A percentile compares a stretch with the other conserved stretches of the same genome.
Conservation (phyloP, 2,888 invertebrate species). For the Microplitis manilae region DNA sequence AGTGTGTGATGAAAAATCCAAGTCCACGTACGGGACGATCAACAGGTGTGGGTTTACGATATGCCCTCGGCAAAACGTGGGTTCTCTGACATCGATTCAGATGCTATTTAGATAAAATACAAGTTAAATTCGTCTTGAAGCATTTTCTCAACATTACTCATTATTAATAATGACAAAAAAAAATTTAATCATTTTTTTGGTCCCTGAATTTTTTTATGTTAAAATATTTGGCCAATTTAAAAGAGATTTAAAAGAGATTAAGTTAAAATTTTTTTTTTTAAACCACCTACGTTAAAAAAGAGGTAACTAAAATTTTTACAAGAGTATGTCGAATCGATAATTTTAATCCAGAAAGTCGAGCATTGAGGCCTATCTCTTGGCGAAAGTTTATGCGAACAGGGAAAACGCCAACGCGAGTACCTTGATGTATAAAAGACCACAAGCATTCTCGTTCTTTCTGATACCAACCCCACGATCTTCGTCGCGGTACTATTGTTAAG, state of each 20-base stretch:
- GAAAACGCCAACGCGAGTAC: conserved; percentile 61
- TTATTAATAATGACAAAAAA: background rate
- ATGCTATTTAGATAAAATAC: conserved; percentile 70
- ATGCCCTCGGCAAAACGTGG: conserved; percentile 62
- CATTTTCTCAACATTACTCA: background rate
- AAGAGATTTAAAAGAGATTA: conserved; percentile 29
- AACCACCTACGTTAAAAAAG: background rate
- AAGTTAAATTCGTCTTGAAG: conserved; percentile 56
- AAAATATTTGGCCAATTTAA: conserved; percentile 51
- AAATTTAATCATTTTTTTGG: background rate
- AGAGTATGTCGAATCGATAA: conserved; percentile 54
- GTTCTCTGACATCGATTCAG: conserved; percentile 68
- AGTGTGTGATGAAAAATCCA: background rate
- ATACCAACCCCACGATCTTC: conserved; percentile 36
- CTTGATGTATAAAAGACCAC: conserved; percentile 54
- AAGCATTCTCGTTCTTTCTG: conserved; percentile 53
- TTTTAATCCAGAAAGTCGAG: conserved; percentile 56
- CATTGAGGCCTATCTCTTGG: conserved; percentile 56
- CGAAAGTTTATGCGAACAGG: conserved; percentile 59
- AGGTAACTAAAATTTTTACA: conserved; percentile 7
- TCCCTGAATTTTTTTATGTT: conserved; percentile 28
- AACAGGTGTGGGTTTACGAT: conserved; percentile 69
- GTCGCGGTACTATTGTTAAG: conserved; percentile 13
- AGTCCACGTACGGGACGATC: conserved; percentile 47
- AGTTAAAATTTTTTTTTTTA: conserved; percentile 5